Evolutionary conservation across 2,888 invertebrate species (phyloP).

Genomic region (Cremastobaeus sp.): DNA sequence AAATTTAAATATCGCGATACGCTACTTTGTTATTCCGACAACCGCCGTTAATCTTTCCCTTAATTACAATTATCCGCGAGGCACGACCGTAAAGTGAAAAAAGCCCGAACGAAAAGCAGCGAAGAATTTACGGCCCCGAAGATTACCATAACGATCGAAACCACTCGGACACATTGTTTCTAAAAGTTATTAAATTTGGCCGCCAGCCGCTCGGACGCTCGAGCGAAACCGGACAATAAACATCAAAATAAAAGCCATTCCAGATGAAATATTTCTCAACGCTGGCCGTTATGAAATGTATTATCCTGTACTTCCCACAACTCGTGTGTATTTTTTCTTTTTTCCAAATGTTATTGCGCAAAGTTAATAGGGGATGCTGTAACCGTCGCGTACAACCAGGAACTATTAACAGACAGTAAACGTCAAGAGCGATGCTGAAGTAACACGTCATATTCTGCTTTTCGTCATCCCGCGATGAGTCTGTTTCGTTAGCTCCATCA

Average conservation of each 20-base stretch:
- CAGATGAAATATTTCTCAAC: slow-evolving; percentile 51
- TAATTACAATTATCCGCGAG: neutral
- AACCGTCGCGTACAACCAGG: slow-evolving; percentile 54
- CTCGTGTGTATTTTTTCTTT: slow-evolving; percentile 18
- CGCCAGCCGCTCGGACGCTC: neutral
- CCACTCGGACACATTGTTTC: neutral
- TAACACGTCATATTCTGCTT: slow-evolving; percentile 42
- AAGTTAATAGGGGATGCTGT: slow-evolving; percentile 59
- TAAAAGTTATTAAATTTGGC: neutral
- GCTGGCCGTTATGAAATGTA: slow-evolving; percentile 47
- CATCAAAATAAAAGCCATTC: slow-evolving; percentile 26
- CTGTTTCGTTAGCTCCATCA: slow-evolving; percentile 31
- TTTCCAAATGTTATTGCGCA: slow-evolving; percentile 47
- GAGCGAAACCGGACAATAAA: slow-evolving; percentile 21
- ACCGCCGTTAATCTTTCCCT: neutral
- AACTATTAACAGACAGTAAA: slow-evolving; percentile 58
- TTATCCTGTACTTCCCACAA: slow-evolving; percentile 46
- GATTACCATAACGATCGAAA: neutral
- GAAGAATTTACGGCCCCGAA: neutral
- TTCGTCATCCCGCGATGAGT: slow-evolving; percentile 32
- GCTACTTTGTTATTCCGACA: neutral
- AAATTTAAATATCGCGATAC: neutral
- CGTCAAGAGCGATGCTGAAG: slow-evolving; percentile 48
- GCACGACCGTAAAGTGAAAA: slow-evolving; percentile 1
- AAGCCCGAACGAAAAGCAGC: neutral